Base-by-base conservation (phyloP, 2,113 vertebrate species). In the Rhinolophus sinicus region DNA sequence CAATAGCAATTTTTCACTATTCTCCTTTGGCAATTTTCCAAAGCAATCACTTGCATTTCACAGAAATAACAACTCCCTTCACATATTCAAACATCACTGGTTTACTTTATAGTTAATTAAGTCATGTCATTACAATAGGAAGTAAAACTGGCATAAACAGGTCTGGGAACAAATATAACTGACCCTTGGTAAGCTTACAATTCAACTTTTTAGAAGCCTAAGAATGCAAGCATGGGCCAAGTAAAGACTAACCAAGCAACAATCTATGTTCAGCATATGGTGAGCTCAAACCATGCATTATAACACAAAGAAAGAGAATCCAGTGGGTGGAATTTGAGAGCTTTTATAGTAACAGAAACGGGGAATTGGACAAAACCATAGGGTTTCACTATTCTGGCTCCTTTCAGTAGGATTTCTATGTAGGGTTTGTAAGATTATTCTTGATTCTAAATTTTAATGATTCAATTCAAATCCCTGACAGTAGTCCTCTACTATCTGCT, bases 101-200 rank as follows among this genome's bases (percentile, higher is more conserved):
- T 80, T 75, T 76, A 78, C 40, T 62, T 85, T 88, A 47, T 4
- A 28, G 82, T 78, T 86, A 56, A 88, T 86, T 62, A 90, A 94
- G 38, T n/a, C 26, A 21, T 24, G 30, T 73, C 54, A 69, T 70
- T 90, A 67, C 67, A 80, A 67, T 8, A 40, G 67, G 50, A 70
- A 92, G 38, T 67, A 50, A 67, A 93, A 58, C n/a, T 16, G 72
- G 24, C 65, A 72, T 60, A 84, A 67, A 54, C 52, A 65, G 72
- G 11, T 52, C 40, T 62, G 44, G 82, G 54, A 91, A 88, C 40
- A 69, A 90, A 90, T 22, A 54, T 3, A 80, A 38, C 50, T 8
- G 50, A 65, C 44, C 62, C 22, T 33, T 14, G 11, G 21, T 77
- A 58, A 52, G 14, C 60, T 77, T 35, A 12, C 35, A 70, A 44